A percentile compares a stretch with the other conserved stretches of the same genome.
Evolutionary conservation across 2,797 vertebrate genomes (phyloP).

Genomic region (Clarias fuscus): DNA sequence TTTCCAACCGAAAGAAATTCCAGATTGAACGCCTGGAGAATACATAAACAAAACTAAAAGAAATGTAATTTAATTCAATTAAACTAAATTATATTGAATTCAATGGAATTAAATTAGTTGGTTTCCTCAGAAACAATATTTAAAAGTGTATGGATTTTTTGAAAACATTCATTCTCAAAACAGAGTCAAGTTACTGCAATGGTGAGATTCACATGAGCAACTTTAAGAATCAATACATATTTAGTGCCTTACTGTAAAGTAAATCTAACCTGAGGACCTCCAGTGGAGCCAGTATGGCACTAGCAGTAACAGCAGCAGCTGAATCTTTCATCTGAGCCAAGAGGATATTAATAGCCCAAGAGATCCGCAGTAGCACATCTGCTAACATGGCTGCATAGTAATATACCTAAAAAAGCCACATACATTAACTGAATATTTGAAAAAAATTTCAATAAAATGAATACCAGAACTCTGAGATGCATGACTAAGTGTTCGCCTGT

Average conservation of each 20-base stretch:
- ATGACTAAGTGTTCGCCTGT: not conserved
- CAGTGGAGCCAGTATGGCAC: constrained; percentile 80
- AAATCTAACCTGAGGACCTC: constrained; percentile 84
- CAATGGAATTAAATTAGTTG: not conserved
- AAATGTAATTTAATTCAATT: not conserved
- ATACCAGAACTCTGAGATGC: not conserved
- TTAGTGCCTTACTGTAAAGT: constrained; percentile 30
- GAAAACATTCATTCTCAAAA: not conserved
- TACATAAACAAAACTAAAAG: not conserved
- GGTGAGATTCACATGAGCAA: constrained; percentile 13
- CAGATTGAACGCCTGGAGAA: constrained; percentile 79
- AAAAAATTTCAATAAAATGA: not conserved
- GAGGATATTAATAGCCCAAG: constrained; percentile 85
- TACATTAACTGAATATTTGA: constrained; percentile 27
- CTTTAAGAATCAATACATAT: constrained; percentile 27
- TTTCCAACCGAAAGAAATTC: constrained; percentile 86
- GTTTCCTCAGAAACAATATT: constrained; percentile 21
- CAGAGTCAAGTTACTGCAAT: not conserved
- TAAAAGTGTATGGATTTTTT: not conserved
- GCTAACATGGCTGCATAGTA: constrained; percentile 83
- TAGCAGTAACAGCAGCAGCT: constrained; percentile 69
- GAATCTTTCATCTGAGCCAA: constrained; percentile 74
- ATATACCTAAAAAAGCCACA: constrained; percentile 40
- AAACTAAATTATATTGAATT: not conserved
- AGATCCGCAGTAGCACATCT: constrained; percentile 82